Conservation (phyloP, 2,113 vertebrate genomes). For the Muntiacus muntjak region DNA sequence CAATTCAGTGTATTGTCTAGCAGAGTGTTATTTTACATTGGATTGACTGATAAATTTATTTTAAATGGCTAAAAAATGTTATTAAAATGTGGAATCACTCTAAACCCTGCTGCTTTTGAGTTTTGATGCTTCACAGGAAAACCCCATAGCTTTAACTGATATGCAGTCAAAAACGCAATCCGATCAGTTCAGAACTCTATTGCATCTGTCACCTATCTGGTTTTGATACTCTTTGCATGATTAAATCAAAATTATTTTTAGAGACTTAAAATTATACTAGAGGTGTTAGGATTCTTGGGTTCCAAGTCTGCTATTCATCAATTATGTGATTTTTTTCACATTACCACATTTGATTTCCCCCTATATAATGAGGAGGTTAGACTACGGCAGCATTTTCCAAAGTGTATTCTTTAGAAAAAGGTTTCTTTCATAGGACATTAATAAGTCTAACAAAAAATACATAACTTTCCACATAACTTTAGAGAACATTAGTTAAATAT, state of each 20-base stretch:
- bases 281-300: neutral
- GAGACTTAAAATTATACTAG: neutral
- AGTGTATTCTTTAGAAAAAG: neutral
- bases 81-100: neutral
- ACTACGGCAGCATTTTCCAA: neutral
- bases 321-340: neutral
- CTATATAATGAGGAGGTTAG: neutral
- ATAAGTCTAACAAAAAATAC: neutral
- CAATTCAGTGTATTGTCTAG: constrained; percentile 52
- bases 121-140: constrained; percentile 27
- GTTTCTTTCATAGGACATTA: neutral
- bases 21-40: constrained; percentile 16
- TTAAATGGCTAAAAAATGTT: neutral
- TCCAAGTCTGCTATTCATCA: neutral
- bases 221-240: constrained; percentile 29
- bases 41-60: constrained; percentile 29
- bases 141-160: neutral
- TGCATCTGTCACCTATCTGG: neutral
- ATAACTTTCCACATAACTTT: neutral
- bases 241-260: neutral
- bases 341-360: neutral
- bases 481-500: neutral
- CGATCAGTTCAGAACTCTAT: neutral
- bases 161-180: neutral
- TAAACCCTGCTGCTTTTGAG: neutral